A percentile compares a stretch with the other conserved stretches of the same genome.
These are phyloP conservation scores for Sparus aurata DNA, from an alignment of 2,797 vertebrate species.

Conservation along the genomic window DNA sequence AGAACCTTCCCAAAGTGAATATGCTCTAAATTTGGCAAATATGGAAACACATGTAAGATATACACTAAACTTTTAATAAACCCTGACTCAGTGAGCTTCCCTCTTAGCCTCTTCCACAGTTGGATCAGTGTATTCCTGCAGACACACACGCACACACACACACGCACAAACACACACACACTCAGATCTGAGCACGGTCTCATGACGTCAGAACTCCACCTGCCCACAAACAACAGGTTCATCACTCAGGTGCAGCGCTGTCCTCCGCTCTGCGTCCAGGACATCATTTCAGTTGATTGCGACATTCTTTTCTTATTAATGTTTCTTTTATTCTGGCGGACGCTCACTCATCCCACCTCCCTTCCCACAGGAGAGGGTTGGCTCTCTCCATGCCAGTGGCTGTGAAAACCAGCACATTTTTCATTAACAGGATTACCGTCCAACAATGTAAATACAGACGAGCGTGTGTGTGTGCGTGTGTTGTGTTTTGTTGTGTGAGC, in stretches of 20 bases:
- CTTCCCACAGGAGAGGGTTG: constrained; percentile 63
- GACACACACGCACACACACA: constrained; percentile 11
- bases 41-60: not conserved
- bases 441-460: constrained; percentile 81
- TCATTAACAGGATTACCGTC: constrained; percentile 82
- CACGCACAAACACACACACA: not conserved
- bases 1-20: too few relatives aligned
- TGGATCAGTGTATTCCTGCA: constrained; percentile 30
- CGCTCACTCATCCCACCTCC: constrained; percentile 57
- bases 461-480: constrained; percentile 55
- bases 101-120: constrained; percentile 12
- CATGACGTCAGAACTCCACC: constrained; percentile 42
- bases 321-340: constrained; percentile 69
- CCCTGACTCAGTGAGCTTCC: not conserved
- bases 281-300: constrained; percentile 68
- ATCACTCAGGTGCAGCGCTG: constrained; percentile 21
- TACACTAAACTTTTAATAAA: not conserved
- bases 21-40: too few relatives aligned
- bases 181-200: constrained; percentile 20
- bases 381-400: constrained; percentile 68
- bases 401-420: constrained; percentile 82
- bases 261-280: constrained; percentile 25
- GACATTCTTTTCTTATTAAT: constrained; percentile 68
- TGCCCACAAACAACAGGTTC: constrained; percentile 49
- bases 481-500: constrained; percentile 41